These are phyloP conservation scores for Drosophila diplacantha DNA, from an alignment of 2,888 invertebrate species.

Conservation along the genomic window DNA sequence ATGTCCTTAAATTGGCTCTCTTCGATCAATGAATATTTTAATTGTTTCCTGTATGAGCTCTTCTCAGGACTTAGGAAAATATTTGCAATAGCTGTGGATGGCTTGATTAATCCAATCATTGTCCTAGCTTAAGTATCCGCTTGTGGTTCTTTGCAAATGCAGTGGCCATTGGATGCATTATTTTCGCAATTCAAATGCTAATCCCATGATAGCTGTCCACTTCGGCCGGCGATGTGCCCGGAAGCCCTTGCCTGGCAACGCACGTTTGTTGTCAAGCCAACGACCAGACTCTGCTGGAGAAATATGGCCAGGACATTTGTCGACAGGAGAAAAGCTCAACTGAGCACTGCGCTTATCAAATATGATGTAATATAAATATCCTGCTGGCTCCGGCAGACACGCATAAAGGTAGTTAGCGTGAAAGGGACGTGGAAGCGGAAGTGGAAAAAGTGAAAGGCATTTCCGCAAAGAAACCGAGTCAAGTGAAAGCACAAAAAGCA, in stretches of 20 bases:
- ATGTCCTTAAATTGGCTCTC: neutral
- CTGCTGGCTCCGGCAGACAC: slow-evolving; percentile 48
- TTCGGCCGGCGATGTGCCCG: neutral
- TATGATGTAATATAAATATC: slow-evolving; percentile 53
- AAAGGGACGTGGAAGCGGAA: slow-evolving; percentile 23
- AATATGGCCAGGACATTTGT: slow-evolving; percentile 52
- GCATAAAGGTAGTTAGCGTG: slow-evolving; percentile 62
- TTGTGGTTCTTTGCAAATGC: slow-evolving; percentile 31
- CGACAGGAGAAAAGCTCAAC: slow-evolving; percentile 23
- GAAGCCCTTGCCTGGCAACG: neutral
- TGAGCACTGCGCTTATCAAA: slow-evolving; percentile 55
- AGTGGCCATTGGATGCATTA: slow-evolving; percentile 39
- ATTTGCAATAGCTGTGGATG: slow-evolving; percentile 15
- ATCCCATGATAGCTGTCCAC: slow-evolving; percentile 10
- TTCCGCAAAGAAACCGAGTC: slow-evolving; percentile 47
- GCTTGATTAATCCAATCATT: slow-evolving; percentile 21
- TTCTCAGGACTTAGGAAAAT: neutral
- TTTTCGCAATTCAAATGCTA: slow-evolving; percentile 9
- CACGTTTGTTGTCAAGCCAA: slow-evolving; percentile 22
- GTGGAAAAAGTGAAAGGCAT: slow-evolving; percentile 51
- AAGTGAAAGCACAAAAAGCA: slow-evolving; percentile 38
- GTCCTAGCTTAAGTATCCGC: slow-evolving; percentile 18
- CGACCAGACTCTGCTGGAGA: slow-evolving; percentile 23
- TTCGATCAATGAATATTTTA: neutral
- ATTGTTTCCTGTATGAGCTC: neutral